Percentiles rank a stretch among this genome's conserved stretches.
Evolutionary conservation across 2,797 vertebrate species (phyloP).

Genomic region (Masticophis lateralis): DNA sequence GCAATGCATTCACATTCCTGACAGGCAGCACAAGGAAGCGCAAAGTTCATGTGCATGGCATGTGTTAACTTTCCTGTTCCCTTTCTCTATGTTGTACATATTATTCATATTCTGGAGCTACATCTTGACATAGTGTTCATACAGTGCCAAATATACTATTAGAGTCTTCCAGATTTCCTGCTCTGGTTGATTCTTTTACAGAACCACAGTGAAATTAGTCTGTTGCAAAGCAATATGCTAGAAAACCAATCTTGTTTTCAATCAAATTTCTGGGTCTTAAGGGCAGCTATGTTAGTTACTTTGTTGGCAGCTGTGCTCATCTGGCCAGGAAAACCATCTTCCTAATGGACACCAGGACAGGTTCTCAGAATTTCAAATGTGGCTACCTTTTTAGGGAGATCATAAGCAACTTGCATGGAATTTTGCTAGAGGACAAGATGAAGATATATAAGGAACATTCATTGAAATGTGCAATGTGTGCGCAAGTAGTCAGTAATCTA

Average conservation of each 20-base stretch:
- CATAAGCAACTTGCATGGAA: neutral
- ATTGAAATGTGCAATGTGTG: neutral
- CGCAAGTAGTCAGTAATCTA: neutral
- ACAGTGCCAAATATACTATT: neutral
- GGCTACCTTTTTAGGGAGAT: neutral
- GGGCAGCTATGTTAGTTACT: neutral
- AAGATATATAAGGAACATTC: neutral
- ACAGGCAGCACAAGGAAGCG: neutral
- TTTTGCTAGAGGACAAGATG: neutral
- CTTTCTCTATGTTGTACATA: neutral
- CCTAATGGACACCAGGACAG: neutral
- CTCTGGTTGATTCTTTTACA: neutral
- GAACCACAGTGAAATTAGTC: neutral
- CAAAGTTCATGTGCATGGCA: neutral
- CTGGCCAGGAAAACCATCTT: neutral
- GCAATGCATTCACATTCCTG: neutral
- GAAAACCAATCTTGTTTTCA: neutral
- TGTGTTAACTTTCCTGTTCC: neutral
- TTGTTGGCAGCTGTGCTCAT: neutral
- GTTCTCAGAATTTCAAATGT: neutral
- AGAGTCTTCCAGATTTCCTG: neutral
- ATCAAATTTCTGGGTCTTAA: neutral
- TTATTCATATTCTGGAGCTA: neutral
- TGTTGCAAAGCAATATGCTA: neutral
- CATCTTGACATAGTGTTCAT: neutral